Evolutionary conservation across 2,797 vertebrate genomes (phyloP).

Genomic region (Alauda arvensis): DNA sequence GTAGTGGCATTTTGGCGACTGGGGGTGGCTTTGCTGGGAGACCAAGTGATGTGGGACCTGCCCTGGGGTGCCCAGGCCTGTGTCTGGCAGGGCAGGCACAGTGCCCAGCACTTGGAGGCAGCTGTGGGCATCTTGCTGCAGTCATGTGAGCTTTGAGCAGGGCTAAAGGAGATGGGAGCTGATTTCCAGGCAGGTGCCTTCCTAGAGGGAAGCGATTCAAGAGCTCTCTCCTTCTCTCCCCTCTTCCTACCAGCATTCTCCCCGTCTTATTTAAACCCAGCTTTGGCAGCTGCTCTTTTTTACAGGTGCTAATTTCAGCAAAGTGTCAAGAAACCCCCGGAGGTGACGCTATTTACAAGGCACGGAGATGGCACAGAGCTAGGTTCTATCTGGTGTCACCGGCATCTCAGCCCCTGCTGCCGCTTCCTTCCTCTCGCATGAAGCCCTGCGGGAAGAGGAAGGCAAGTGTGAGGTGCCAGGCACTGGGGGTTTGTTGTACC

Average conservation of each 20-base stretch:
- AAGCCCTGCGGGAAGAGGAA: slow-evolving; percentile 15
- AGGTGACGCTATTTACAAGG: not conserved
- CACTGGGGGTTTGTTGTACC: not conserved
- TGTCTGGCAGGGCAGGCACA: not conserved
- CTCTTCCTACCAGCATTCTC: not conserved
- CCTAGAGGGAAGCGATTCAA: not conserved
- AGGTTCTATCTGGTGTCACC: not conserved
- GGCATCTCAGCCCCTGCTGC: not conserved
- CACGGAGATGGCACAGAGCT: not conserved
- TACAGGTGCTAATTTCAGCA: slow-evolving; percentile 43
- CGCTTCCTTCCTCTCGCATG: not conserved
- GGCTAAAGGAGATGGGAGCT: not conserved
- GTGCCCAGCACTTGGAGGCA: not conserved
- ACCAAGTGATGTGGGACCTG: fast-evolving
- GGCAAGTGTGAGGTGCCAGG: slow-evolving; percentile 4
- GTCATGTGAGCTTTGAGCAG: not conserved
- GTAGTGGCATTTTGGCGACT: not conserved
- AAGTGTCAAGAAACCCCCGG: slow-evolving; percentile 9
- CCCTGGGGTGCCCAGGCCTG: not conserved
- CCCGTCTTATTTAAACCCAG: not conserved
- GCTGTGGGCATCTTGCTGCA: not conserved
- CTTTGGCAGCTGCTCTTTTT: slow-evolving; percentile 31
- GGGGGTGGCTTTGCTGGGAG: not conserved
- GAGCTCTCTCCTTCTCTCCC: not conserved
- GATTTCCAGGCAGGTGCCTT: not conserved